phyloP scores from a whole-genome alignment of 2,888 invertebrate genomes.

The Blastobasis lacticolella region DNA sequence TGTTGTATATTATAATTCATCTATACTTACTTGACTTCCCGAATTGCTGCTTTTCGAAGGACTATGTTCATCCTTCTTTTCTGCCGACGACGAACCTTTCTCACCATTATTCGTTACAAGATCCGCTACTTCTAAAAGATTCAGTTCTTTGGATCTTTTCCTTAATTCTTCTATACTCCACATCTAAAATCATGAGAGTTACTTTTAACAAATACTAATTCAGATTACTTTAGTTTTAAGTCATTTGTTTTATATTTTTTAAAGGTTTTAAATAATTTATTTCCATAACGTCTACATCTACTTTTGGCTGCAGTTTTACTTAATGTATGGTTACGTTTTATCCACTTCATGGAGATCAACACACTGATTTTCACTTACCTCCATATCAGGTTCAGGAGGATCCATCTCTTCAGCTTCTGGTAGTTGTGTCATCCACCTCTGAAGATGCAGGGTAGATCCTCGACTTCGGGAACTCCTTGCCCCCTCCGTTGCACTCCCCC shows the following conservation, averaged over 20 bases:
- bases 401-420: conserved; percentile 75
- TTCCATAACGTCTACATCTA: too few species aligned
- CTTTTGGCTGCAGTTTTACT: too few species aligned
- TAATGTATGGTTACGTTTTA: too few species aligned
- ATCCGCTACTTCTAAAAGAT: conserved; percentile 70
- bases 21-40: conserved; percentile 80
- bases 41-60: conserved; percentile 85
- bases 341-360: too few species aligned
- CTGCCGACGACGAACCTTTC: conserved; percentile 42
- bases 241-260: too few species aligned
- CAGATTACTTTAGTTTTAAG: too few species aligned
- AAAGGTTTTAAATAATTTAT: too few species aligned
- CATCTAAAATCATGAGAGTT: conserved; percentile 34
- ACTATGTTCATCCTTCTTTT: conserved; percentile 76
- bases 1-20: not conserved
- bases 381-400: conserved; percentile 72
- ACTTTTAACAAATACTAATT: not conserved
- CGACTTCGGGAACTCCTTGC: conserved; percentile 73
- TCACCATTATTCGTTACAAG: conserved; percentile 43
- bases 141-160: conserved; percentile 80
- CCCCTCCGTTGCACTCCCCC: conserved; percentile 52
- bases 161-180: conserved; percentile 84
- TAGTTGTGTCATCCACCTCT: conserved; percentile 87
- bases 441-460: conserved; percentile 82
- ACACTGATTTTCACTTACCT: conserved; percentile 35